Evolutionary conservation across 1,140 invertebrate genomes (phyloP).

Genomic region (Zaprionus tsacasi): DNA sequence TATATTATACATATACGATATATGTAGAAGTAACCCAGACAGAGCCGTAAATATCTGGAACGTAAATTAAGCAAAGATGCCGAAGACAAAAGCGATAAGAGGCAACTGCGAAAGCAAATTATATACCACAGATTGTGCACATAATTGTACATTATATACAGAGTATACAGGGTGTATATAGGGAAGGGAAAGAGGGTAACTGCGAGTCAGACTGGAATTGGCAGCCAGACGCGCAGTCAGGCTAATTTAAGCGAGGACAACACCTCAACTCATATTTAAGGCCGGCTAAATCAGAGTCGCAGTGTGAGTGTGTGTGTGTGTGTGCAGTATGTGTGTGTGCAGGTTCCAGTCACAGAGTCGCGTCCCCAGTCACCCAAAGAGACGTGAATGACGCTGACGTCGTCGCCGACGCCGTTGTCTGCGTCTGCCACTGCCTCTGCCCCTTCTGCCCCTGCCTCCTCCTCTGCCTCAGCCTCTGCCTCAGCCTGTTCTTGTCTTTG

Average conservation of each 20-base stretch:
- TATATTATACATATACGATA: constrained; percentile 9
- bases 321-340: constrained; percentile 59
- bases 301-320: constrained; percentile 40
- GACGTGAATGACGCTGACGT: constrained; percentile 35
- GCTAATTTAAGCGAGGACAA: constrained; percentile 84
- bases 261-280: constrained; percentile 83
- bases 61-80: constrained; percentile 70
- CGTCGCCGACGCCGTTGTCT: constrained; percentile 50
- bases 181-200: not conserved
- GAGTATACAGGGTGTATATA: not conserved
- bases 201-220: constrained; percentile 23
- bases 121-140: constrained; percentile 27
- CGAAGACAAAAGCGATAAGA: constrained; percentile 69
- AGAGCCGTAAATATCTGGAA: constrained; percentile 52
- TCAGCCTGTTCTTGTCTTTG: constrained; percentile 74
- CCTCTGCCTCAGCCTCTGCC: constrained; percentile 43
- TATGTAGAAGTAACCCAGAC: not conserved
- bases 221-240: constrained; percentile 48
- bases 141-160: constrained; percentile 36
- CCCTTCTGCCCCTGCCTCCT: constrained; percentile 45
- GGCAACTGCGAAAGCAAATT: constrained; percentile 42
- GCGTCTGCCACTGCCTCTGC: constrained; percentile 25
- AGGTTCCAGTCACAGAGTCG: constrained; percentile 49
- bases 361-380: constrained; percentile 51
- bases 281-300: constrained; percentile 75